phyloP scores from a whole-genome alignment of 1,140 invertebrate genomes.

The Apolygus lucorum region DNA sequence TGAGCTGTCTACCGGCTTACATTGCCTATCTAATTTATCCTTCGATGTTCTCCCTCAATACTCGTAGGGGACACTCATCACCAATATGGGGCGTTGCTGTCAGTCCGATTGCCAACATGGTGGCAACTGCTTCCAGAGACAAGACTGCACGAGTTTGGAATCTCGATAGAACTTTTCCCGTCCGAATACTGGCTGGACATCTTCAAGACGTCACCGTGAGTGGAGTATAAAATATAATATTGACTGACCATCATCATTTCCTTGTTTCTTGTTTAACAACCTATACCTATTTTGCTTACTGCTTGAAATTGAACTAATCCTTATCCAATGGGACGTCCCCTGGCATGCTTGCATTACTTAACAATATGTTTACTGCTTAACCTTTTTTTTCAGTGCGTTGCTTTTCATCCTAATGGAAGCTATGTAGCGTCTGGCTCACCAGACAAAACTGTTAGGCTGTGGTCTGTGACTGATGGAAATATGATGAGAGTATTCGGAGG shows the following conservation, averaged over 20 bases:
- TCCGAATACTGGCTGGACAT: slow-evolving; percentile 74
- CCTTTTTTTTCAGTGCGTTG: slow-evolving; percentile 48
- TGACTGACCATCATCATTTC: too few relatives aligned
- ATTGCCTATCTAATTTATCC: slow-evolving; percentile 8
- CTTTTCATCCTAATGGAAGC: slow-evolving; percentile 73
- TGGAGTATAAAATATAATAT: too few relatives aligned
- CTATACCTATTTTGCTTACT: too few relatives aligned
- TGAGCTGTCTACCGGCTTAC: too few relatives aligned
- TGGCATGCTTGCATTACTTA: too few relatives aligned
- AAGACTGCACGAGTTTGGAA: slow-evolving; percentile 76
- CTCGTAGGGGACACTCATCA: slow-evolving; percentile 71
- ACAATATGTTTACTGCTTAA: slow-evolving; percentile 19
- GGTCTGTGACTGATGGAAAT: slow-evolving; percentile 54
- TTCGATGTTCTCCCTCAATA: too few relatives aligned
- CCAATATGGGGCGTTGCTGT: slow-evolving; percentile 79
- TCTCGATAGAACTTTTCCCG: slow-evolving; percentile 65
- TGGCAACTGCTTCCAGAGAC: slow-evolving; percentile 76
- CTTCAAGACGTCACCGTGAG: slow-evolving; percentile 70
- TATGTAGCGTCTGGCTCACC: slow-evolving; percentile 70
- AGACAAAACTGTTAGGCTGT: slow-evolving; percentile 66
- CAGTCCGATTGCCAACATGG: slow-evolving; percentile 59
- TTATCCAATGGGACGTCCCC: too few relatives aligned
- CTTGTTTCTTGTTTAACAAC: too few relatives aligned
- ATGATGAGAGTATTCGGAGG: slow-evolving; percentile 52
- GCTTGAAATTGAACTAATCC: too few relatives aligned